A percentile compares a stretch with the other conserved stretches of the same genome.
Evolutionary conservation across 2,797 vertebrate genomes (phyloP).

Genomic region (Poecilia gillii): DNA sequence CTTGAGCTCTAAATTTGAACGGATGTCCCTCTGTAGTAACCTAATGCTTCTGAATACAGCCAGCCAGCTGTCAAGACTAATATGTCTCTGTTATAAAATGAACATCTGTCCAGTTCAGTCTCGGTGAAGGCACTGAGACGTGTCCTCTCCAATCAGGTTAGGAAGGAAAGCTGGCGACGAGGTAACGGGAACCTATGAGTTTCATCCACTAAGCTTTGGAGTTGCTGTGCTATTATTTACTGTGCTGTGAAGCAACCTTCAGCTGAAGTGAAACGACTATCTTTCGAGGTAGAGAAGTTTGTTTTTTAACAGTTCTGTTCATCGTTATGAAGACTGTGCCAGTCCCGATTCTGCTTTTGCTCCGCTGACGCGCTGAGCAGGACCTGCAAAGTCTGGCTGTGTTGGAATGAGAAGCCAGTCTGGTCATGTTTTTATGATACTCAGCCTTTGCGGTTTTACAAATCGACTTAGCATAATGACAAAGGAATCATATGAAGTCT

Average conservation of each 20-base stretch:
- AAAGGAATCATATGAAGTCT: background rate
- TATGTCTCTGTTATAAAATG: slow-evolving; percentile 43
- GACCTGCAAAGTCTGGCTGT: background rate
- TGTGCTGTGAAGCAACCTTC: slow-evolving; percentile 7
- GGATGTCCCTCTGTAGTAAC: slow-evolving; percentile 5
- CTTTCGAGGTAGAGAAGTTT: slow-evolving; percentile 16
- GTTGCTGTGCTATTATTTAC: slow-evolving; percentile 43
- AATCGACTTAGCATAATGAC: background rate
- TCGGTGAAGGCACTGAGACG: slow-evolving; percentile 32
- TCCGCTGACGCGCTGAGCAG: background rate
- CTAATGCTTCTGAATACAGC: slow-evolving; percentile 45
- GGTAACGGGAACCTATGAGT: slow-evolving; percentile 56
- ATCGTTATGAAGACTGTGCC: slow-evolving; percentile 14
- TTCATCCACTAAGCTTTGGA: slow-evolving; percentile 34
- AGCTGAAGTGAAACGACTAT: slow-evolving; percentile 18
- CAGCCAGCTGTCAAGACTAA: slow-evolving; percentile 49
- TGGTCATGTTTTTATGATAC: background rate
- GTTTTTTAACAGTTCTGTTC: slow-evolving; percentile 1
- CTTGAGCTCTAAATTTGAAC: slow-evolving; percentile 26
- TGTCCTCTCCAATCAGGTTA: slow-evolving; percentile 34
- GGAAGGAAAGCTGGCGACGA: slow-evolving; percentile 41
- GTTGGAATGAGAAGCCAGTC: background rate
- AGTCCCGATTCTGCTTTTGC: slow-evolving; percentile 1
- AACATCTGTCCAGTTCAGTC: slow-evolving; percentile 56
- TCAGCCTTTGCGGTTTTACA: background rate